Evolutionary conservation across 2,797 vertebrate genomes (phyloP), one percentile per base, ranked within the genome.

Genomic region (Carapus acus): DNA sequence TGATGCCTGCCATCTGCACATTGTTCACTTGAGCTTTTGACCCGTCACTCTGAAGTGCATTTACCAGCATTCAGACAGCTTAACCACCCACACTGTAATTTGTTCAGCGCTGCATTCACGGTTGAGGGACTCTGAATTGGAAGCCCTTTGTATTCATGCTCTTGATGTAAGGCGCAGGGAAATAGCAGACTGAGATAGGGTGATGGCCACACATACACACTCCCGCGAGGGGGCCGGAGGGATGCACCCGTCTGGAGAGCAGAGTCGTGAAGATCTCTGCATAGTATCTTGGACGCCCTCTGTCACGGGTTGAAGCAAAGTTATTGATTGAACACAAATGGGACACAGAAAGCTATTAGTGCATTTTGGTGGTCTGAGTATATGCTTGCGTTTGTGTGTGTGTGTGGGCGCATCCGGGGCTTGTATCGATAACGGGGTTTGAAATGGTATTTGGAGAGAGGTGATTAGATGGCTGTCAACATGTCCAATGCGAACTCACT

Each of bases 71-170:
- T 84, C 75, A 84, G 66, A 56, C 43, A 18, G 58, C 29, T 69
- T 68, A 86, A 78, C 79, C 75, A 65, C 58, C 67, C 81, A 49
- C 43, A 7, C 61, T 55, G 49, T 76, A 75, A 84, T 74, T 57
- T 76, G 59, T 79, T 74, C 72, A 62, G 40, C 65, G 67, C 53
- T 43, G 54, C 29, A 3, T 73, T 84, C 69, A 84, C 33, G 65
- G 72, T 73, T 52, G 49, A 80, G 18, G 43, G 43, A 36, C 43
- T 66, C 58, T 72, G 55, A 82, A 82, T 65, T 54, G 49, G 51
- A 68, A 40, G 43, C 56, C 45, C 39, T 78, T 84, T 83, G 74
- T 85, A 67, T 71, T 51, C 6, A 53, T 67, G 77, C 67, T 14
- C 70, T 79, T 71, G 74, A 66, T 77, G 69, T 72, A 79, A 81